Evolutionary conservation across 2,797 vertebrate species (phyloP), one percentile per base, ranked within the genome.

Genomic region (Petrocephalus schoutedeni): DNA sequence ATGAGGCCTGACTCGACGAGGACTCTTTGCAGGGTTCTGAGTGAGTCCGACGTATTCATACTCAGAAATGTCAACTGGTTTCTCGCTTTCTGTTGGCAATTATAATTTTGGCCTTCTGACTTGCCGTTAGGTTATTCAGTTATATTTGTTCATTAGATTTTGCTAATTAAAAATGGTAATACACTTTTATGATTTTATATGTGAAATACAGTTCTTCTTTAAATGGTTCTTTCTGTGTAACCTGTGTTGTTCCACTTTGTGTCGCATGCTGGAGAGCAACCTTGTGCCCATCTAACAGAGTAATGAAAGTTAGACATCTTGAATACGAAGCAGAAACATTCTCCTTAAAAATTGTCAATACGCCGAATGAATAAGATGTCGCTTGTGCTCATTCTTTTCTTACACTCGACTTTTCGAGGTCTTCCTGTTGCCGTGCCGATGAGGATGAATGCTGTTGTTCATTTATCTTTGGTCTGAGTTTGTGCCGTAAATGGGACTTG

Each of bases 11-110:
- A 87, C 92, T 91, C 64, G 87, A 64, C 28, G 89, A 85, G 7
- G 14, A 53, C 2, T 87, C 53, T 88, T 83, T 87, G 82, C 67
- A 77, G 21, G 54, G 5, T 36, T 41, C 59, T 58, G 32, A 51
- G 56, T 88, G 54, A 87, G 89, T 88, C 91, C 86, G 87, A 80
- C 90, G 91, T 84, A 93, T 92, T 92, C 91, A 89, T 36, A 92
- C 87, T 85, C 90, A 89, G 89, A 92, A 94, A 94, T 94, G 93
- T 93, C 93, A 94, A 92, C 90, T 91, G 91, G 89, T 90, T 91
- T 92, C 91, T 91, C 89, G 90, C 59, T 61, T 36, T 49, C 90
- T 51, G 49, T 21, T 28, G 32, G 86, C 91, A 91, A 92, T 92
- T 92, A 92, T 91, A 92, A 80, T 82, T 64, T 64, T 80, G 74